Evolutionary conservation across 2,113 vertebrate genomes (phyloP).

Genomic region (Melanerpes aurifrons): DNA sequence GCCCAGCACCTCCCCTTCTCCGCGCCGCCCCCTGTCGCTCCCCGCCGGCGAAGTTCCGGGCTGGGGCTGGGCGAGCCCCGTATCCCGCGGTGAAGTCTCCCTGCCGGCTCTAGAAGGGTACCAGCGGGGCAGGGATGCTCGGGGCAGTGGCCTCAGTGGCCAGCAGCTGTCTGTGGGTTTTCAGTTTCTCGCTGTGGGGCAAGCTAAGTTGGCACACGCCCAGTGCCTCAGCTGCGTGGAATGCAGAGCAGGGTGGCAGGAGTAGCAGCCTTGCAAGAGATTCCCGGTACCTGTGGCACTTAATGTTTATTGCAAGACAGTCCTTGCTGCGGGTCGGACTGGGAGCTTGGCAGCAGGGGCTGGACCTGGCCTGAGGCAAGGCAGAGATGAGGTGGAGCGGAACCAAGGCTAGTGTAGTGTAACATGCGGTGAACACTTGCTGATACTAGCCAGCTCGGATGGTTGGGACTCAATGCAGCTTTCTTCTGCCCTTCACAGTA

Average conservation of each 20-base stretch:
- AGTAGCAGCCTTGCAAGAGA: not conserved
- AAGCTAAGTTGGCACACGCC: accelerated
- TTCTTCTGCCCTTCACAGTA: not conserved
- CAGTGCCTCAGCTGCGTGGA: accelerated
- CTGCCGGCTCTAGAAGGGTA: not conserved
- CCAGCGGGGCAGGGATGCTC: not conserved
- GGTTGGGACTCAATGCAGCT: accelerated
- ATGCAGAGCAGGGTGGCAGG: not conserved
- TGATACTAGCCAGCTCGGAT: no score
- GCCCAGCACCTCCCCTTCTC: not conserved
- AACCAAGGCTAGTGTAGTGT: not conserved
- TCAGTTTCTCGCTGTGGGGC: accelerated
- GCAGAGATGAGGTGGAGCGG: not conserved
- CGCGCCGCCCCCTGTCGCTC: not conserved
- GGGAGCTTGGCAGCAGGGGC: not conserved
- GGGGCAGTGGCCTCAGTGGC: not conserved
- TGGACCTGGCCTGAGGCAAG: not conserved
- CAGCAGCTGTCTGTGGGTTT: not conserved
- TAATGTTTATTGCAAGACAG: accelerated
- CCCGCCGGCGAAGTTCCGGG: not conserved
- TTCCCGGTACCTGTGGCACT: not conserved
- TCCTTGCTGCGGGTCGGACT: not conserved
- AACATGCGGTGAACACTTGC: not conserved
- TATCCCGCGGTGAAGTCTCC: not conserved
- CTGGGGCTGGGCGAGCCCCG: not conserved